phyloP scores from a whole-genome alignment of 2,888 invertebrate genomes.

The Branchellion lobata region DNA sequence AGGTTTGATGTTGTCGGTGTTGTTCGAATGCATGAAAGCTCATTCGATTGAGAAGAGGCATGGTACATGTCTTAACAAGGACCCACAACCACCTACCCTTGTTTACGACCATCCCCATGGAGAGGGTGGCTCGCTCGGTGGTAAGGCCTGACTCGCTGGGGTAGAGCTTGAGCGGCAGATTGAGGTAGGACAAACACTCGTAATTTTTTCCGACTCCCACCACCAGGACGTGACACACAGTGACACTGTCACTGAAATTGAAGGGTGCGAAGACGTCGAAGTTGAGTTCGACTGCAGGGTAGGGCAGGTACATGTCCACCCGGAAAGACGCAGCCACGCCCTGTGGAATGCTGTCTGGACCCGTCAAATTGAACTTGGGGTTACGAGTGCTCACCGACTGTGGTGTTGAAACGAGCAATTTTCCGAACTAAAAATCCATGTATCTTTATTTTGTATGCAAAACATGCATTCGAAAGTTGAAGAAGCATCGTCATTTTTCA shows the following conservation, averaged over 20 bases:
- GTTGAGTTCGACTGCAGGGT: constrained; percentile 52
- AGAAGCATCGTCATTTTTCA: too few relatives aligned
- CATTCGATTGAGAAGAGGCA: neutral
- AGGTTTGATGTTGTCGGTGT: neutral
- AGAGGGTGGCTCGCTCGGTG: constrained; percentile 52
- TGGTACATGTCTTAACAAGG: neutral
- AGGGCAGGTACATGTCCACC: constrained; percentile 56
- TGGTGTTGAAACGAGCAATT: too few relatives aligned
- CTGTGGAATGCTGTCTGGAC: constrained; percentile 53
- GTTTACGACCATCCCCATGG: constrained; percentile 54
- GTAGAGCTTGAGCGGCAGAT: constrained; percentile 39
- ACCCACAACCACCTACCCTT: constrained; percentile 52
- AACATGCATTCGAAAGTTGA: too few relatives aligned
- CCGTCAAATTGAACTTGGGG: constrained; percentile 53
- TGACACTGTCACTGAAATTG: constrained; percentile 55
- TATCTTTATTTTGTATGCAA: too few relatives aligned
- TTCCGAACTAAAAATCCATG: neutral
- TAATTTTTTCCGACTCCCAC: constrained; percentile 52
- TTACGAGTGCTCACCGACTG: constrained; percentile 10
- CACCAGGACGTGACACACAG: constrained; percentile 50
- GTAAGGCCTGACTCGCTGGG: constrained; percentile 51
- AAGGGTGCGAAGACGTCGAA: constrained; percentile 56
- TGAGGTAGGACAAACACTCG: constrained; percentile 53
- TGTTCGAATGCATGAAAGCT: neutral
- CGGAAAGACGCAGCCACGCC: constrained; percentile 54